Base-by-base conservation (phyloP, 2,113 vertebrate genomes). In the Nestor notabilis region DNA sequence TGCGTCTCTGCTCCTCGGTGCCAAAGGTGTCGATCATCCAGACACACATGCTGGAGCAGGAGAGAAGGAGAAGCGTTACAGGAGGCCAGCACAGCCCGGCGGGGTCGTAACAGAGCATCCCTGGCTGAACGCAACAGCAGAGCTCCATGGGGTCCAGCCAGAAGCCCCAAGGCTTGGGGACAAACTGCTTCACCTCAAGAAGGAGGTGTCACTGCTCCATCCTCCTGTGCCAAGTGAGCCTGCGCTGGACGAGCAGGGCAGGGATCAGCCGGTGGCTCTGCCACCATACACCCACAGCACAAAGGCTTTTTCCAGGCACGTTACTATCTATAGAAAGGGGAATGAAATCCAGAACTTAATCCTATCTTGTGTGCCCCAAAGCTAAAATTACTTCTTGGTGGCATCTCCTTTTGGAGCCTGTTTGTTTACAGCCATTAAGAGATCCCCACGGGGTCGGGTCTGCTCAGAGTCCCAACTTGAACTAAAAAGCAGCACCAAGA, bases 11-110 rank as follows among this genome's bases (percentile, higher is more conserved):
- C 49, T 99, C 98, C 17, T 98, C 93, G 1, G 85, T 99, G 55
- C 99, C 99, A 88, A 99, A 99, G 20, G 97, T 98, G 97, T 99
- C 99, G 0, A 99, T 99, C 98, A 99, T 99, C 99, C 99, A 99
- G 92, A 94, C 98, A 80, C 99, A 99, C 99, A 99, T 99, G 97
- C 99, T 99, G 97, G 91, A 72, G 58, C 63, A 78, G 86, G 75
- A 76, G 83, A 94, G 71, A 87, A 83, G 88, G 60, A 92, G 63
- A 52, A 93, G 68, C 35, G 3, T 20, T 88, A 82, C 76, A 87
- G 66, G 9, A 18, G 0, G 13, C 20, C 64, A 64, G 15, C 50
- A 18, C 0, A 41, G 63, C 75, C 33, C 63, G 31, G 19, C 72
- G 47, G 83, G 56, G 50, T 43, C 58, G 37, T 12, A 14, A 20